Evolutionary conservation across 2,888 invertebrate species (phyloP), one percentile per base, ranked within the genome.

Genomic region (Anodontia alba): DNA sequence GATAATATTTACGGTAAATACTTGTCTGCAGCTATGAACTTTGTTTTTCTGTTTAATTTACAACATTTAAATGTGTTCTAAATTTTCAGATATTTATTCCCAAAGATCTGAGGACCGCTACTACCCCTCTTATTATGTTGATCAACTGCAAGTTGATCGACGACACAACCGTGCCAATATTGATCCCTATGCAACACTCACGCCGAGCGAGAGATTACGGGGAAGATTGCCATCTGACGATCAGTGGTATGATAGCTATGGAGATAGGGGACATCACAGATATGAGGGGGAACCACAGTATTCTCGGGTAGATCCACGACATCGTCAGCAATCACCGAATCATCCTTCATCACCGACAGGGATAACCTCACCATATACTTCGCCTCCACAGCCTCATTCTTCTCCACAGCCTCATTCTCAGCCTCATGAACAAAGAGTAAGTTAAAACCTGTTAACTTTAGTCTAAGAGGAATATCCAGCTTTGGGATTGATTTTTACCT

Each of bases 371-470:
- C 76, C 80, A 23, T n/a, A 54, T 1, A 66, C 68, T 0, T 68
- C 74, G 31, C 75, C 95, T 95, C 80, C 87, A 95, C 95, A 87
- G 93, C 94, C 51, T 46, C 80, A 70, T 38, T 68, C 74, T 31
- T 73, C 95, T 95, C 80, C 87, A 95, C 95, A 87, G 93, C 94
- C 51, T 46, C 80, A 70, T 38, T 33, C 73, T 29, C 76, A 71
- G 67, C 70, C 62, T 23, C 20, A 38, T n/a, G 81, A 84, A 54
- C 78, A 78, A 43, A 43, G 79, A 69, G 81, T 84, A 71, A 51
- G 80, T 76, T 12, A n/a, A n/a, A n/a, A n/a, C n/a, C n/a, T n/a
- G n/a, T n/a, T n/a, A n/a, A n/a, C n/a, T n/a, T n/a, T n/a, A n/a
- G n/a, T n/a, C n/a, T n/a, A n/a, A n/a, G n/a, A n/a, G n/a, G 49